Base-by-base conservation (phyloP, 2,888 invertebrate genomes). In the Leptinotarsa haldemani region DNA sequence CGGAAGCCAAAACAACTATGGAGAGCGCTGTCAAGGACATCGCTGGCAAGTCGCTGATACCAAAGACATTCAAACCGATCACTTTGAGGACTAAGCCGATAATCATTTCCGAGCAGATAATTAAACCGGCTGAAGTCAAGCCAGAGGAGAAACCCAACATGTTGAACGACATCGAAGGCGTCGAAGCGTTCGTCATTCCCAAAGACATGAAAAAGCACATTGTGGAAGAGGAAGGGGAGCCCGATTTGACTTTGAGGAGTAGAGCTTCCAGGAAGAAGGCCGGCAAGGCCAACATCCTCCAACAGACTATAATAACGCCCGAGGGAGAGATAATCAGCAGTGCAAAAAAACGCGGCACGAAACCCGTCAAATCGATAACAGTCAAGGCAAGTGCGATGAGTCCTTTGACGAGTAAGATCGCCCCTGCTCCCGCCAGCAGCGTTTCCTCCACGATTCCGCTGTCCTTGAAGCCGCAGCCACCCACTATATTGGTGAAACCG, bases 261-360 rank as follows among this genome's bases (percentile, higher is more conserved):
- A 68, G 71, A 52, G 77, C 71, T 66, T 16, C 69, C 47, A 75
- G 76, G 65, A 65, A 48, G 73, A 50, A 66, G 7, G 71, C 80
- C 53, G 85, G 86, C 0, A 87, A 87, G 75, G 86, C 87, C 4
- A 86, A 86, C 73, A 87, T 87, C 71, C 76, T 87, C 16, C 86
- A 87, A 72, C 87, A 88, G 76, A 86, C 88, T 0, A 88, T 88
- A 40, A 88, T 88, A 46, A 87, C 87, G 48, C 85, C 88, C 4
- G 83, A 84, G 3, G 86, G 86, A 16, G 85, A 87, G 74, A 82
- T 86, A 20, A 80, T 87, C 40, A 40, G 40, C 40, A 13, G 20
- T 12, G 71, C 15, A 70, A 81, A 63, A 89, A 90, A 77, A 82
- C 87, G 72, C 48, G 46, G 30, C n/a, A 25, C 52, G 50, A 53